phyloP scores from a whole-genome alignment of 2,113 vertebrate genomes.

The Pygathrix nemaeus region DNA sequence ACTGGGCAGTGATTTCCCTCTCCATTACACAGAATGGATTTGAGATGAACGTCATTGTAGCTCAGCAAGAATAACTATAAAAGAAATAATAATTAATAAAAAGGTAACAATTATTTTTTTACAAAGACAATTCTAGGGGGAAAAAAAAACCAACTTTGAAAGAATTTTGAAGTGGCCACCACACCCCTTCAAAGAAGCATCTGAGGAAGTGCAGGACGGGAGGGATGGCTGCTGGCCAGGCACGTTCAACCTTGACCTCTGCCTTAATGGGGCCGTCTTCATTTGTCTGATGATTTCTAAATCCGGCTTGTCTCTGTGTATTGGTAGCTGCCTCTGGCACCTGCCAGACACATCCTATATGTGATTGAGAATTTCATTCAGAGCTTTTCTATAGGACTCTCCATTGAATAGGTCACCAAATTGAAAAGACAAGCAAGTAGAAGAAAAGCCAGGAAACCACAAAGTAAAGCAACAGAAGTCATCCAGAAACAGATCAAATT shows the following conservation, averaged over 20 bases:
- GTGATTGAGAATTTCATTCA: neutral
- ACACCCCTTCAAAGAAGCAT: too few relatives aligned
- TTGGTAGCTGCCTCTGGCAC: accelerated
- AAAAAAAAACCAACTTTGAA: neutral
- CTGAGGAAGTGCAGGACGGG: accelerated
- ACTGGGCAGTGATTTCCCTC: neutral
- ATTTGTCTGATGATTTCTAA: accelerated
- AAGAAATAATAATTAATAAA: accelerated
- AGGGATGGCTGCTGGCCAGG: accelerated
- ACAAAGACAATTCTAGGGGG: neutral
- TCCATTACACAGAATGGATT: accelerated
- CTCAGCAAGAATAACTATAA: neutral
- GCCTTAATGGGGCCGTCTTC: accelerated
- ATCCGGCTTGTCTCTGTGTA: accelerated
- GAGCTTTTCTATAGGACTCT: neutral
- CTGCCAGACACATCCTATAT: accelerated
- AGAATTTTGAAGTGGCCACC: accelerated
- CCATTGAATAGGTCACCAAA: neutral
- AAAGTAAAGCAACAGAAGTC: accelerated
- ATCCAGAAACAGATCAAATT: neutral
- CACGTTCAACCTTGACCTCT: accelerated
- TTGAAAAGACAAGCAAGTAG: neutral
- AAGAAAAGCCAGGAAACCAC: neutral
- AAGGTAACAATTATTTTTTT: neutral
- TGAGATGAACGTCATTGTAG: accelerated